Base-by-base conservation (phyloP, 2,888 invertebrate genomes). In the Hylaea fasciaria region DNA sequence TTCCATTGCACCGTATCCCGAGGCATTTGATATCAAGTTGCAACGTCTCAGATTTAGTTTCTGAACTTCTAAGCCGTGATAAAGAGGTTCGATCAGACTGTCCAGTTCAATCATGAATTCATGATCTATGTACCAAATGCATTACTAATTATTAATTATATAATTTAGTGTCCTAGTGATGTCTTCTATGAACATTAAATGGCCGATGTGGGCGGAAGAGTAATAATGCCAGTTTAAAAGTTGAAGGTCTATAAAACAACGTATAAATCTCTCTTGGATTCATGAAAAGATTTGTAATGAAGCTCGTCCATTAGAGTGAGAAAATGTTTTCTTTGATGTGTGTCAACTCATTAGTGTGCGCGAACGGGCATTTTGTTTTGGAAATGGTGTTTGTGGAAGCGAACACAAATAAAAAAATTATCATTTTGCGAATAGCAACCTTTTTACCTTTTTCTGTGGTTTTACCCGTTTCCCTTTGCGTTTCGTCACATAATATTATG, bases 281-380 rank as follows among this genome's bases (percentile, higher is more conserved):
- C 55, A 66, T 45, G 51, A 41, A 58, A 57, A 59, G 29, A 57
- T 61, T 53, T 40, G 43, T 55, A 44, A 48, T 57, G 35, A 45
- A 28, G 41, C 14, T 29, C 48, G 56, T 52, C 48, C 44, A 57
- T 62, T 57, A 52, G 22, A 16, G 57, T 57, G 57, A 51, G 47
- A 58, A 64, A 56, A 65, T 58, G 52, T 59, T 56, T 61, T 47
- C 65, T 67, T 65, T 65, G 61, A 68, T 64, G 62, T 64, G 56
- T 48, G 40, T 48, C 43, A 61, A 61, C 55, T 55, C 60, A 55
- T 55, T 60, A 55, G 17, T 35, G 35, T 13, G 40, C 40, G 32
- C 13, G 44, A 39, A 49, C 29, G 39, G 13, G 37, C 40, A 56
- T 51, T 59, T 56, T 44, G 46, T 51, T 55, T 44, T 52, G 52